phyloP scores from a whole-genome alignment of 2,888 invertebrate species.

The Scrobipalpa atriplicella region DNA sequence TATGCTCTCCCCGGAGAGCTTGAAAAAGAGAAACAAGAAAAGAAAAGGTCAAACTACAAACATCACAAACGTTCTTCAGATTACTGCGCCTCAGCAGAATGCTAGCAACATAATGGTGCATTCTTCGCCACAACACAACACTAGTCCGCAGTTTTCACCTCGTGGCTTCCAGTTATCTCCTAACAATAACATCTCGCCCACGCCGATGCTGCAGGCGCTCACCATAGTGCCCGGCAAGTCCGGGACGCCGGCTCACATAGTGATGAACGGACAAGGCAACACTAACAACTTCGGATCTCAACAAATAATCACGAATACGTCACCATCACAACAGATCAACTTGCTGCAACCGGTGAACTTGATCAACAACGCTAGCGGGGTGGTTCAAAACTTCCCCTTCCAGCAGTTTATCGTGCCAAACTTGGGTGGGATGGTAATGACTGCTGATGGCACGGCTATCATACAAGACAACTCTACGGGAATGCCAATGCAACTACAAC shows the following conservation, averaged over 20 bases:
- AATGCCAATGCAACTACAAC: constrained; percentile 88
- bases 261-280: constrained; percentile 88
- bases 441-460: constrained; percentile 89
- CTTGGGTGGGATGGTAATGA: constrained; percentile 91
- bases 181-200: constrained; percentile 84
- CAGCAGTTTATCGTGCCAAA: constrained; percentile 94
- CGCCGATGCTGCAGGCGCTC: constrained; percentile 88
- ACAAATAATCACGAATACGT: constrained; percentile 85
- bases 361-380: constrained; percentile 86
- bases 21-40: constrained; percentile 87
- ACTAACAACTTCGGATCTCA: constrained; percentile 85
- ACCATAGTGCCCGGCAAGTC: constrained; percentile 90
- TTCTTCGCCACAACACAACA: constrained; percentile 73
- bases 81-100: constrained; percentile 86
- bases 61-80: constrained; percentile 87
- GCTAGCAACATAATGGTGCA: constrained; percentile 84
- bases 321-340: constrained; percentile 85
- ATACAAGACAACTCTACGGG: constrained; percentile 87
- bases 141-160: constrained; percentile 84
- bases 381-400: constrained; percentile 89
- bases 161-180: constrained; percentile 90
- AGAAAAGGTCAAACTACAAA: constrained; percentile 87
- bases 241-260: constrained; percentile 87
- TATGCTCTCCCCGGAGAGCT: constrained; percentile 87
- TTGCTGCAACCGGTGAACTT: constrained; percentile 92